phyloP scores from a whole-genome alignment of 2,888 invertebrate species.

The Perizoma affinitatum region DNA sequence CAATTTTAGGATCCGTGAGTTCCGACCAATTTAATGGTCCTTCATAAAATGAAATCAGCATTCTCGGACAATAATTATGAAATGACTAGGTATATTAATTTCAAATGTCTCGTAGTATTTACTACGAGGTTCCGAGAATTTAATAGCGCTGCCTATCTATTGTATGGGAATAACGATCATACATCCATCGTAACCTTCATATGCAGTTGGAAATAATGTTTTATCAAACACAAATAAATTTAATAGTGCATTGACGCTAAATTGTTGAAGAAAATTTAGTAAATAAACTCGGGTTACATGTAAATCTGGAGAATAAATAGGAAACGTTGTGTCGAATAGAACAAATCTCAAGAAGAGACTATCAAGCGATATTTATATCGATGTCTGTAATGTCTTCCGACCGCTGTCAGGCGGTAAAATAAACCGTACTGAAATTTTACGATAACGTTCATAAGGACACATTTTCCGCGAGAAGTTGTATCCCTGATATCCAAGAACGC shows the following conservation, averaged over 20 bases:
- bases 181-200: conserved; percentile 36
- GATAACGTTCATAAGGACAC: conserved; percentile 20
- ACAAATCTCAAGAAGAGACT: neutral
- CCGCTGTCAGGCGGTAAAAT: conserved; percentile 7
- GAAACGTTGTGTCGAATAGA: neutral
- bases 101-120: conserved; percentile 2
- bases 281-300: neutral
- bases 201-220: conserved; percentile 33
- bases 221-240: conserved; percentile 33
- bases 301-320: too few species aligned
- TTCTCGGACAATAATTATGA: too few species aligned
- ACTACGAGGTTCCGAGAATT: conserved; percentile 26
- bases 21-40: too few species aligned
- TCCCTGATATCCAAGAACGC: conserved; percentile 34
- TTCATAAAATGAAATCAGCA: too few species aligned
- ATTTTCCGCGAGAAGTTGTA: conserved; percentile 34
- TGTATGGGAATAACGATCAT: conserved; percentile 35
- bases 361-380: neutral
- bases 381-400: conserved; percentile 1
- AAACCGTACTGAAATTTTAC: conserved; percentile 19
- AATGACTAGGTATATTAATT: too few species aligned
- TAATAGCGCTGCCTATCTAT: conserved; percentile 32
- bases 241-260: conserved; percentile 28
- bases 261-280: conserved; percentile 19
- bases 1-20: too few species aligned